These are phyloP conservation scores for Glaucidium brasilianum DNA, from an alignment of 2,113 vertebrate species.

Conservation along the genomic window DNA sequence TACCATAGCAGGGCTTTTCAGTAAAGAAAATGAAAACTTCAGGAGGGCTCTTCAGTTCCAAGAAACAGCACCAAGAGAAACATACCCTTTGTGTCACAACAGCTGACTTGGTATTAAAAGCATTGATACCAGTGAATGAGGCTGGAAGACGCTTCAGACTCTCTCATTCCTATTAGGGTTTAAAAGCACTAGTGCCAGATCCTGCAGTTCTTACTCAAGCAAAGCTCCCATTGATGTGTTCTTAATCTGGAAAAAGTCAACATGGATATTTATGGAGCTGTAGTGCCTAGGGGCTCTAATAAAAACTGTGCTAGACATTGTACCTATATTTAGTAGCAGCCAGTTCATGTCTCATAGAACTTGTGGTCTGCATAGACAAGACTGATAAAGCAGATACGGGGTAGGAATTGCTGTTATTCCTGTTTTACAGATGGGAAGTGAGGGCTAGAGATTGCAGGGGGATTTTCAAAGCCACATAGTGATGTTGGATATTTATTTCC, in stretches of 20 bases:
- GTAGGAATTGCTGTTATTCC: conserved; percentile 38
- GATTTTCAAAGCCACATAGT: conserved; percentile 1
- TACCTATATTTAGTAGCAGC: conserved; percentile 63
- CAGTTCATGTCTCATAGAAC: conserved; percentile 47
- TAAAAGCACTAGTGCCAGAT: conserved; percentile 44
- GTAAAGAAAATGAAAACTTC: conserved; percentile 68
- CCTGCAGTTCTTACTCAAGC: conserved; percentile 41
- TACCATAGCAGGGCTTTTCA: conserved; percentile 61
- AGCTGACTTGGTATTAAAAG: conserved; percentile 53
- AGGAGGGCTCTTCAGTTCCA: conserved; percentile 57
- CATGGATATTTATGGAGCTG: conserved; percentile 63
- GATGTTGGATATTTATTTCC: conserved; percentile 1
- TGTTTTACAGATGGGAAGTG: conserved; percentile 9
- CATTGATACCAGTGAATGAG: conserved; percentile 52
- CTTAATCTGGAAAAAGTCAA: conserved; percentile 65
- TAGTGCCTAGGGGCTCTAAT: conserved; percentile 44
- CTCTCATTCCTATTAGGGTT: conserved; percentile 41
- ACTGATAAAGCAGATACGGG: conserved; percentile 40
- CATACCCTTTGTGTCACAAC: conserved; percentile 51
- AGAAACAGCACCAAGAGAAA: conserved; percentile 57
- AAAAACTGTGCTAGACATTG: conserved; percentile 52
- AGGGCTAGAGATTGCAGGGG: background rate
- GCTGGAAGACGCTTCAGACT: conserved; percentile 35
- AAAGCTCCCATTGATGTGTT: conserved; percentile 52
- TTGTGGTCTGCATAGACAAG: conserved; percentile 56